phyloP scores from a whole-genome alignment of 2,113 vertebrate genomes.

The Phyllostomus discolor region DNA sequence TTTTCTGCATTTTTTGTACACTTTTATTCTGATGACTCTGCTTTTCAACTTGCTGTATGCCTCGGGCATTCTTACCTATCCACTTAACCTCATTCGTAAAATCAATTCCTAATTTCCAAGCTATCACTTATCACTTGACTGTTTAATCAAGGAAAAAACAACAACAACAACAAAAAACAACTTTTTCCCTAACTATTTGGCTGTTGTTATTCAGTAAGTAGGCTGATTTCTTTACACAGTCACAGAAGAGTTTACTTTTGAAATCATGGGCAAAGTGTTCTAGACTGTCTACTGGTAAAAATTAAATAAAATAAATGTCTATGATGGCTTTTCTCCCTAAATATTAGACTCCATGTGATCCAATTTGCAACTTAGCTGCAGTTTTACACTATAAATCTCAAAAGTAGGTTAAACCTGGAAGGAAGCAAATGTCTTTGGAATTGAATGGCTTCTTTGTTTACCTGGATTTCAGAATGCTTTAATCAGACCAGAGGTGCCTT shows the following conservation, averaged over 20 bases:
- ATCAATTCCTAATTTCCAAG: slow-evolving; percentile 71
- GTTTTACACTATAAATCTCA: slow-evolving; percentile 29
- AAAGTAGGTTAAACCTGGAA: not conserved
- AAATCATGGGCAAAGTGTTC: slow-evolving; percentile 30
- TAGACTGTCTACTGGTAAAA: not conserved
- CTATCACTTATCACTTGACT: slow-evolving; percentile 55
- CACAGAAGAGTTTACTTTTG: not conserved
- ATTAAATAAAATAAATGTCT: not conserved
- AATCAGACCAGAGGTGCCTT: not conserved
- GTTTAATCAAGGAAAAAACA: slow-evolving; percentile 62
- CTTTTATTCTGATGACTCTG: slow-evolving; percentile 57
- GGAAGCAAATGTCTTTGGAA: not conserved
- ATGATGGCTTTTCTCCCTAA: not conserved
- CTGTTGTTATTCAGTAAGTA: not conserved
- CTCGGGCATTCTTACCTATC: slow-evolving; percentile 41
- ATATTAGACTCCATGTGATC: not conserved
- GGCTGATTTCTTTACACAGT: not conserved
- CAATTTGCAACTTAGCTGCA: not conserved
- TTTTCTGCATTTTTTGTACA: not conserved
- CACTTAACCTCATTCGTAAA: slow-evolving; percentile 68
- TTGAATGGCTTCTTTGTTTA: not conserved
- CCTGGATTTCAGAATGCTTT: not conserved
- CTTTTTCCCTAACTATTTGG: slow-evolving; percentile 41
- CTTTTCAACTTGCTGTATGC: slow-evolving; percentile 50
- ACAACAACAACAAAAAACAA: not conserved